phyloP scores from a whole-genome alignment of 2,888 invertebrate genomes.

The Drosophila picticornis region DNA sequence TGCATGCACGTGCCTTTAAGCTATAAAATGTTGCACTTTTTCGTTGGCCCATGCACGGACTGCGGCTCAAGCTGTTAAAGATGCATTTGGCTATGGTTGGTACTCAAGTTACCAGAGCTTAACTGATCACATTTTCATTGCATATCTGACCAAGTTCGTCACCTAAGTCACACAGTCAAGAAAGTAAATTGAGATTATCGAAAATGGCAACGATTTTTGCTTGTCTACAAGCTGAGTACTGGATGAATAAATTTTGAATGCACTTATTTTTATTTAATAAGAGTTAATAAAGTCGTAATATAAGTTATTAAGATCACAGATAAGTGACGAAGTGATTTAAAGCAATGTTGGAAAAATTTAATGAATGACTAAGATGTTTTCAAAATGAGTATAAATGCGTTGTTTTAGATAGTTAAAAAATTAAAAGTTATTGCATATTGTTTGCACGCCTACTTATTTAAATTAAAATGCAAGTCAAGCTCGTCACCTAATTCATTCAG shows the following conservation, averaged over 20 bases:
- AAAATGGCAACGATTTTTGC: not conserved
- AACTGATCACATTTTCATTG: conserved; percentile 54
- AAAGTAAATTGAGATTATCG: not conserved
- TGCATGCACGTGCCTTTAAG: conserved; percentile 83
- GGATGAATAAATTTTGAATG: not conserved
- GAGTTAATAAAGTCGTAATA: not conserved
- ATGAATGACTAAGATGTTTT: not conserved
- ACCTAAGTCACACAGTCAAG: conserved; percentile 43
- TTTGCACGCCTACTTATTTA: not conserved
- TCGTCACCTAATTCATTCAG: not conserved
- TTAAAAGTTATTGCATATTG: not conserved
- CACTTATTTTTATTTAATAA: not conserved
- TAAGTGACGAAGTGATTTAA: not conserved
- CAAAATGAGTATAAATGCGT: not conserved
- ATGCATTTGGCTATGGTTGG: conserved; percentile 40
- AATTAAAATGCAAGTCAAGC: not conserved
- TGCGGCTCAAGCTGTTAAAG: conserved; percentile 34
- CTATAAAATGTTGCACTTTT: conserved; percentile 77
- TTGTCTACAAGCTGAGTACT: conserved; percentile 1
- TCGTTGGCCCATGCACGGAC: conserved; percentile 17
- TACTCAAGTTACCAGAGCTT: conserved; percentile 53
- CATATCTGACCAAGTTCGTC: conserved; percentile 48
- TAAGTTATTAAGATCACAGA: not conserved
- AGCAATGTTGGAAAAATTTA: no score
- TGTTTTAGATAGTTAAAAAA: not conserved